Conservation (phyloP, 1,140 invertebrate species). For the Glomeris maerens region DNA sequence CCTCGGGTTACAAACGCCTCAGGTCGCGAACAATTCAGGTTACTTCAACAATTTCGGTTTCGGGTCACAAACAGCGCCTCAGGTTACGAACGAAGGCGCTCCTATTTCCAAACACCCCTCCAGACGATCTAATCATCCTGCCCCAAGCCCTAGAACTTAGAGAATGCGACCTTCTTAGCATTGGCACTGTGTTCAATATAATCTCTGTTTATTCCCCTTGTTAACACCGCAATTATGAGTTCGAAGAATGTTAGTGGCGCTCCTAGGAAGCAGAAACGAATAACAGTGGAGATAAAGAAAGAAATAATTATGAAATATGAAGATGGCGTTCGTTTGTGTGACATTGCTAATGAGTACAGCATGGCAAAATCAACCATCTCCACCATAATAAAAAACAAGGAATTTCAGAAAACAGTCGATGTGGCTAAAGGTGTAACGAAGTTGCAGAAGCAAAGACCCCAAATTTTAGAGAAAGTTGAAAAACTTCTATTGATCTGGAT, state of each 20-base stretch:
- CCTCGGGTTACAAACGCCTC: too few relatives aligned
- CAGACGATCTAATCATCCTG: too few relatives aligned
- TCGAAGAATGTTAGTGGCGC: background rate
- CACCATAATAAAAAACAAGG: slow-evolving; percentile 10
- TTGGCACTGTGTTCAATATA: background rate
- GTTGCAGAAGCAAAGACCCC: slow-evolving; percentile 3
- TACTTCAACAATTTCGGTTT: too few relatives aligned
- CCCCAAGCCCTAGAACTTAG: too few relatives aligned
- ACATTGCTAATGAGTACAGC: slow-evolving; percentile 1
- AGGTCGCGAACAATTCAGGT: too few relatives aligned
- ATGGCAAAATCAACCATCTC: slow-evolving; percentile 2
- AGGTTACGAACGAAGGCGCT: too few relatives aligned
- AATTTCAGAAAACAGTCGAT: background rate
- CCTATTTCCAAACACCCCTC: too few relatives aligned
- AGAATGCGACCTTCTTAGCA: too few relatives aligned
- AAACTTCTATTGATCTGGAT: slow-evolving; percentile 11
- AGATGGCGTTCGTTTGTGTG: slow-evolving; percentile 1
- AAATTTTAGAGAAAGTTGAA: slow-evolving; percentile 8
- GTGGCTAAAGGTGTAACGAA: slow-evolving; percentile 8
- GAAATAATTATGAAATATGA: slow-evolving; percentile 6
- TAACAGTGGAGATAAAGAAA: slow-evolving; percentile 4
- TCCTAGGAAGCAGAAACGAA: slow-evolving; percentile 5
- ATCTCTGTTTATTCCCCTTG: background rate
- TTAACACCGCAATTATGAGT: background rate
- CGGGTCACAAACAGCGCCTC: too few relatives aligned